These are phyloP conservation scores for Rattus norvegicus DNA, from an alignment of 2,113 vertebrate species.

Conservation along the genomic window DNA sequence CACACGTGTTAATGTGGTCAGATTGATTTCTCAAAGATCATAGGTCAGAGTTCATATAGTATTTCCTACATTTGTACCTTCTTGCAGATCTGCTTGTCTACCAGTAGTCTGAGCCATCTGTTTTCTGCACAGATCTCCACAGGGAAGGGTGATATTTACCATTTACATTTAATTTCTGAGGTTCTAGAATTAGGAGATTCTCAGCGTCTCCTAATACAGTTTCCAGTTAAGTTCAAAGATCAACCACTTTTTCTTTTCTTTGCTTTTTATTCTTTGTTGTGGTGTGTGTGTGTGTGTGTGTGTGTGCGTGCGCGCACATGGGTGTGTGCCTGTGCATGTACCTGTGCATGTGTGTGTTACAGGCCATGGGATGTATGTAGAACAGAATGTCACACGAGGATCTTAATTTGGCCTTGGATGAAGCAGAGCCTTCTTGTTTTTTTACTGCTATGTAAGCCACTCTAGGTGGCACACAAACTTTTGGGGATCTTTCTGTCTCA, in stretches of 20 bases:
- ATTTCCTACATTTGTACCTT: neutral
- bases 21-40: neutral
- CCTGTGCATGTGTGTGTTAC: neutral
- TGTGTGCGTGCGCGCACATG: neutral
- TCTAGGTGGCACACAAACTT: neutral
- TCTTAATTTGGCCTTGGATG: neutral
- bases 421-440: neutral
- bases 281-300: too few species aligned
- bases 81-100: neutral
- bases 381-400: neutral
- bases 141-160: neutral
- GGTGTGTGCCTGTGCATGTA: neutral
- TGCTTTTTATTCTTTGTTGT: neutral
- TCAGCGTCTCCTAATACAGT: neutral
- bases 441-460: neutral
- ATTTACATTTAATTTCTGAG: too few species aligned
- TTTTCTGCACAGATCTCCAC: neutral
- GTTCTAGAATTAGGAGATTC: neutral
- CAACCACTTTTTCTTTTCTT: neutral
- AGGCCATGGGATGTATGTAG: neutral
- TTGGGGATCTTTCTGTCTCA: neutral
- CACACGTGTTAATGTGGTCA: neutral
- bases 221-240: neutral
- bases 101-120: too few species aligned
- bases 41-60: neutral